Evolutionary conservation across 2,888 invertebrate species (phyloP).

Genomic region (Muschampia plurimacula): DNA sequence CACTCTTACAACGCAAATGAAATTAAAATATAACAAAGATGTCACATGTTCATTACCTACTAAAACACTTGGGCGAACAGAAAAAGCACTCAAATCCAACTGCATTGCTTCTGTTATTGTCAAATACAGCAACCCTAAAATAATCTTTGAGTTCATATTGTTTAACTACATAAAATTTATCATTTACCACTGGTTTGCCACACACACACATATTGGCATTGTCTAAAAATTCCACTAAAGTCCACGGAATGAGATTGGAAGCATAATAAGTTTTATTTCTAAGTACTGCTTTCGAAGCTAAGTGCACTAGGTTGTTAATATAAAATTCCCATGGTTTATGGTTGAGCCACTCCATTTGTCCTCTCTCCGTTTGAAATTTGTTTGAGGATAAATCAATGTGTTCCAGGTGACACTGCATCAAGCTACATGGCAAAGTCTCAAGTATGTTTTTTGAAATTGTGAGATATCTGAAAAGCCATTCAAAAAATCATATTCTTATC

Average conservation of each 20-base stretch:
- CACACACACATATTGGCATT: slow-evolving; percentile 87
- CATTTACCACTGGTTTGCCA: slow-evolving; percentile 78
- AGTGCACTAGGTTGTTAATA: slow-evolving; percentile 82
- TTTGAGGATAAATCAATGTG: slow-evolving; percentile 86
- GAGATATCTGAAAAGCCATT: slow-evolving; percentile 74
- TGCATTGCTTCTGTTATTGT: slow-evolving; percentile 62
- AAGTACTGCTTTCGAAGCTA: slow-evolving; percentile 83
- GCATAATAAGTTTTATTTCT: slow-evolving; percentile 83
- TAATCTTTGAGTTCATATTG: slow-evolving; percentile 69
- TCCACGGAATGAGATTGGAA: slow-evolving; percentile 84
- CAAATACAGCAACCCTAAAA: slow-evolving; percentile 70
- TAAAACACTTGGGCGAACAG: slow-evolving; percentile 84
- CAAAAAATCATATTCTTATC: not conserved
- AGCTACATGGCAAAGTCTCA: slow-evolving; percentile 85
- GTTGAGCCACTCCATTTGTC: slow-evolving; percentile 37
- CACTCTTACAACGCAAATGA: not conserved
- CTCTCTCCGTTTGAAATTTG: slow-evolving; percentile 65
- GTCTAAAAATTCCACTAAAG: slow-evolving; percentile 86
- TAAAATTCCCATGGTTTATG: slow-evolving; percentile 67
- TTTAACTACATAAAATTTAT: slow-evolving; percentile 59
- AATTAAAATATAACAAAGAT: not conserved
- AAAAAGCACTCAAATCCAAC: slow-evolving; percentile 87
- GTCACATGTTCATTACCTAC: not conserved
- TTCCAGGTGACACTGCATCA: slow-evolving; percentile 82
- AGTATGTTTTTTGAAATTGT: slow-evolving; percentile 85